These are phyloP conservation scores for Nezara viridula DNA, from an alignment of 2,888 invertebrate species.

Conservation along the genomic window DNA sequence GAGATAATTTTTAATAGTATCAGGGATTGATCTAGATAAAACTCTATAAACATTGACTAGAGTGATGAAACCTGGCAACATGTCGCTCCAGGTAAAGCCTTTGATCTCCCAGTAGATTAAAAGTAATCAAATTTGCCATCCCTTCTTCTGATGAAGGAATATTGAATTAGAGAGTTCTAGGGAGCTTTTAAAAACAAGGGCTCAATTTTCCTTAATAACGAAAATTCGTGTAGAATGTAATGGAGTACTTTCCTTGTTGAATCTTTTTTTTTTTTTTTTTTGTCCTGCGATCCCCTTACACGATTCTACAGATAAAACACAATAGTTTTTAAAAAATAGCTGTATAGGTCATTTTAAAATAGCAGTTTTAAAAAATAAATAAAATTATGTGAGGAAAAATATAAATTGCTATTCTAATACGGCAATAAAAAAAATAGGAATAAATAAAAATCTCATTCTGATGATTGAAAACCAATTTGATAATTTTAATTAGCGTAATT, in stretches of 20 bases:
- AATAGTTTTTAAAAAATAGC: background rate
- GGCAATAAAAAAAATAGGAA: too few species aligned
- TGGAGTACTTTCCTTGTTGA: background rate
- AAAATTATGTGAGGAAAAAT: too few species aligned
- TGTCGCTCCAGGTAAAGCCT: background rate
- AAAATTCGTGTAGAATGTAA: conserved; percentile 8
- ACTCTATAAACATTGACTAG: background rate
- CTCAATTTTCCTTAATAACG: conserved; percentile 16
- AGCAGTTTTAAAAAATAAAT: too few species aligned
- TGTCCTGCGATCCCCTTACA: background rate
- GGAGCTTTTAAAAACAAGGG: conserved; percentile 23
- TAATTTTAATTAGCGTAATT: too few species aligned
- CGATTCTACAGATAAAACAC: background rate
- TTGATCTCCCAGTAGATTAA: conserved; percentile 17
- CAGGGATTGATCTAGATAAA: background rate
- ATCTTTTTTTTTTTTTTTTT: background rate
- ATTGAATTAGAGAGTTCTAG: conserved; percentile 34
- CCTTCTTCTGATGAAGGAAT: conserved; percentile 9
- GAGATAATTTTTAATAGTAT: too few species aligned
- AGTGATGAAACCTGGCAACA: background rate
- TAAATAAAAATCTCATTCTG: too few species aligned
- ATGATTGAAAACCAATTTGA: too few species aligned
- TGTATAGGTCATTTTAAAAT: too few species aligned
- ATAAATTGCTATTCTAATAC: too few species aligned
- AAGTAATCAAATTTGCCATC: conserved; percentile 29